Conservation (phyloP, 2,113 vertebrate genomes). For the Fregetta grallaria region DNA sequence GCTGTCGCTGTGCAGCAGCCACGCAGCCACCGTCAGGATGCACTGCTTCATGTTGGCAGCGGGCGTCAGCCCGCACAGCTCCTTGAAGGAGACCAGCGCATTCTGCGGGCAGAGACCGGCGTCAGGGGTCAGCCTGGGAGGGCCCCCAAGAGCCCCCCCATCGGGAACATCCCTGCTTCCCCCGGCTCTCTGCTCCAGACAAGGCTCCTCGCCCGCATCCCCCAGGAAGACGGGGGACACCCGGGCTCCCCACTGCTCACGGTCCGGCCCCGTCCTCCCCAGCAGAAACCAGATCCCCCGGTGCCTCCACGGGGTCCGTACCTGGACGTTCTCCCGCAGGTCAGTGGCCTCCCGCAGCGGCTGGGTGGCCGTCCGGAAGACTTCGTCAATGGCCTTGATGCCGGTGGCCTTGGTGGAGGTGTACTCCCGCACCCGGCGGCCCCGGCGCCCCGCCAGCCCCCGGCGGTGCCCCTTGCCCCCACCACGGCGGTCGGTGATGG, state of each 20-base stretch:
- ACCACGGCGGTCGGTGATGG: slow-evolving; percentile 87
- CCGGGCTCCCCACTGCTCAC: fast-evolving
- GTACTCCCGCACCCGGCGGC: slow-evolving; percentile 85
- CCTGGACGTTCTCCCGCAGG: slow-evolving; percentile 91
- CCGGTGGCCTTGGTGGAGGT: slow-evolving; percentile 88
- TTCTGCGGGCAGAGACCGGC: slow-evolving; percentile 72
- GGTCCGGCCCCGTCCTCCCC: not conserved
- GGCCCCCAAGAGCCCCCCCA: fast-evolving
- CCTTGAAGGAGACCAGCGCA: slow-evolving; percentile 91
- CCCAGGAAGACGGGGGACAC: not conserved
- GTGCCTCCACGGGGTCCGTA: not conserved
- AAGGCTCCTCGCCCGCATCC: fast-evolving
- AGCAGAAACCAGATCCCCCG: fast-evolving
- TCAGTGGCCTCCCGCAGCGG: slow-evolving; percentile 90
- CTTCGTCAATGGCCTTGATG: slow-evolving; percentile 90
- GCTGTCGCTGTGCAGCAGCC: slow-evolving; percentile 88
- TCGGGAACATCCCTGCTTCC: fast-evolving
- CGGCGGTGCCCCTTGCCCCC: slow-evolving; percentile 87
- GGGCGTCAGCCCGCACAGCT: slow-evolving; percentile 89
- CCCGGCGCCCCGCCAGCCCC: slow-evolving; percentile 85
- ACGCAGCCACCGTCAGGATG: slow-evolving; percentile 86
- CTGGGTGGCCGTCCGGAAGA: slow-evolving; percentile 88
- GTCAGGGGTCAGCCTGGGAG: not conserved
- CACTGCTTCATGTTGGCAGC: slow-evolving; percentile 94
- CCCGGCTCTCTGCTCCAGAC: not conserved